Conservation (phyloP, 2,888 invertebrate species). For the Mesorhabditis spiculigera region DNA sequence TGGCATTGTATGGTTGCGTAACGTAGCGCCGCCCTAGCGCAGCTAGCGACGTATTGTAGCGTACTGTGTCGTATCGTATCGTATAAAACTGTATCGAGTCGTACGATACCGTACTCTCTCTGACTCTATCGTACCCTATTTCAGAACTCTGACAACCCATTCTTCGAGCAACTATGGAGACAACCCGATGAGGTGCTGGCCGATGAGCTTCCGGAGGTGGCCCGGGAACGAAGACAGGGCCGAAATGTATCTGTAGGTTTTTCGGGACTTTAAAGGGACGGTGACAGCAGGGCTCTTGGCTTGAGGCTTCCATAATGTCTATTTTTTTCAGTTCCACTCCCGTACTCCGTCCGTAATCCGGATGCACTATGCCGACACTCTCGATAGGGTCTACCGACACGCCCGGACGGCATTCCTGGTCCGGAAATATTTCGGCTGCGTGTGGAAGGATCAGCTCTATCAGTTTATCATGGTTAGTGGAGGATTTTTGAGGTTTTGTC, state of each 20-base stretch:
- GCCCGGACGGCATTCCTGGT: neutral
- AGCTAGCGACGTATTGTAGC: too few relatives aligned
- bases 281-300: too few relatives aligned
- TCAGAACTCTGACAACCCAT: slow-evolving; percentile 4
- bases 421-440: neutral
- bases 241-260: too few relatives aligned
- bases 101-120: too few relatives aligned
- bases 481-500: neutral
- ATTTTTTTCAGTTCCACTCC: neutral
- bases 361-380: neutral
- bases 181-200: neutral
- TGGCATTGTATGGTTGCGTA: too few relatives aligned
- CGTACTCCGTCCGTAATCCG: neutral
- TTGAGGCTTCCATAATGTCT: too few relatives aligned
- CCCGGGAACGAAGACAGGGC: too few relatives aligned
- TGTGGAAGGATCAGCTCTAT: neutral
- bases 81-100: too few relatives aligned
- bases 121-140: neutral
- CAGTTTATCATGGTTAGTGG: neutral
- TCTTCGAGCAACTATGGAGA: neutral
- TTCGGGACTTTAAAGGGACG: too few relatives aligned
- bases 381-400: neutral
- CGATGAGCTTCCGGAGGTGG: neutral
- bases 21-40: too few relatives aligned
- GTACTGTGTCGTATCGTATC: too few relatives aligned